Evolutionary conservation across 2,888 invertebrate genomes (phyloP), one percentile per base, ranked within the genome.

Genomic region (Synergus japonicus): DNA sequence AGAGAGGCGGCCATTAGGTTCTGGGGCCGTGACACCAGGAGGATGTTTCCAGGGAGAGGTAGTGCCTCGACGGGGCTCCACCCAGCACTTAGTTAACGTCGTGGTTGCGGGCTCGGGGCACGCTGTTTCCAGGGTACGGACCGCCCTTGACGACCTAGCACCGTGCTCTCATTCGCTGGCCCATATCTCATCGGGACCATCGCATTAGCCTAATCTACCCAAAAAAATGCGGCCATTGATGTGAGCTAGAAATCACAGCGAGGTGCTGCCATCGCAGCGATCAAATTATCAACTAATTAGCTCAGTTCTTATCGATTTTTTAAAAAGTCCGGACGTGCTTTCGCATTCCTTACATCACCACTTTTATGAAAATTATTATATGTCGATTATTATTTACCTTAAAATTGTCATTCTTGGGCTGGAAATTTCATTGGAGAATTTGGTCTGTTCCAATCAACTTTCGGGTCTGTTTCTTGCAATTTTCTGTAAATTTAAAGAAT

Each of bases 71-170:
- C 89, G 90, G 91, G 87, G 89, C 92, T 91, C 92, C 92, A 90
- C 92, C 92, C 92, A 91, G 90, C 91, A 90, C 91, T 94, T 94
- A 94, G 94, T 94, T 94, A 94, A 93, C 92, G 91, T 92, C 92
- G 91, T 85, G 90, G 92, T 92, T 92, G 87, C 83, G 87, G 87
- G 89, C 89, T 89, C 88, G 88, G 92, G 92, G 92, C 94, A 94
- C 94, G 93, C 93, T 93, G 93, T 94, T 94, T 93, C 94, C 93
- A 90, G 93, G 94, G 94, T 93, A 94, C 93, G 89, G 90, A 86
- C 92, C 93, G 92, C 93, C 92, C 92, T 90, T 92, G 93, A 92
- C 92, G 93, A 93, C 86, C 87, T 85, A 81, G 86, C 84, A 87
- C 86, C 87, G 91, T 87, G 88, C 88, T 93, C 94, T 93, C 92